Evolutionary conservation across 30 jellyfish, hydroid and myxozoan genomes (phyloP), one percentile per base, ranked within the genome.

Genomic region (Hydra vulgaris): DNA sequence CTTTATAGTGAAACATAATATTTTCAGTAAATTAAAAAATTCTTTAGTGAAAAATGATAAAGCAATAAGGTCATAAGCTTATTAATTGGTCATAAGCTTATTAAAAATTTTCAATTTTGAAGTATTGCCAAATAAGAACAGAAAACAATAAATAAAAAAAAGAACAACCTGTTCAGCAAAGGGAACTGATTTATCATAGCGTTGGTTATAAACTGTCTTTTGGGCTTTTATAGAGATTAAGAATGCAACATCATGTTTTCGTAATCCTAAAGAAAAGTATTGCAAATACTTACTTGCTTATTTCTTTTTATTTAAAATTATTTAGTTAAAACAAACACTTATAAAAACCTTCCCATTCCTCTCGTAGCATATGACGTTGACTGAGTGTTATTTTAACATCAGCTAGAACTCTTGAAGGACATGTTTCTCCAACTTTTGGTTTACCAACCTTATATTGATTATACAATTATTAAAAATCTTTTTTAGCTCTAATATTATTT

Each of bases 331-430:
- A 22, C 20, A 53, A 17, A n/a, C n/a, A n/a, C n/a, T n/a, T n/a
- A n/a, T n/a, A n/a, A n/a, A 66, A 54, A 94, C 99, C 96, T 82
- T 80, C 90, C 99, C 99, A 94, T 76, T 94, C 99, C 0, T 74
- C 69, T 77, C 95, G 88, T 15, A 94, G 87, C 61, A 27, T 66
- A 17, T 53, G 68, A 17, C 92, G 87, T 86, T 74, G 80, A 19
- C 96, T 82, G 40, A 88, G 77, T 18, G 89, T 77, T 26, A 94
- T 83, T 1, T 87, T 21, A 17, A 94, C 88, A 66, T 88, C 97
- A 26, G 96, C 99, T 75, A 84, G 82, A 61, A 94, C 99, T 12
- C 92, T 85, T 16, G 96, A 82, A 5, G 99, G 99, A 55, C 95
- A 78, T 25, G 84, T 84, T 40, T 89, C 97, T 53, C 99, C 96